Base-by-base conservation (phyloP, 2,797 vertebrate genomes). In the Myotis myotis region DNA sequence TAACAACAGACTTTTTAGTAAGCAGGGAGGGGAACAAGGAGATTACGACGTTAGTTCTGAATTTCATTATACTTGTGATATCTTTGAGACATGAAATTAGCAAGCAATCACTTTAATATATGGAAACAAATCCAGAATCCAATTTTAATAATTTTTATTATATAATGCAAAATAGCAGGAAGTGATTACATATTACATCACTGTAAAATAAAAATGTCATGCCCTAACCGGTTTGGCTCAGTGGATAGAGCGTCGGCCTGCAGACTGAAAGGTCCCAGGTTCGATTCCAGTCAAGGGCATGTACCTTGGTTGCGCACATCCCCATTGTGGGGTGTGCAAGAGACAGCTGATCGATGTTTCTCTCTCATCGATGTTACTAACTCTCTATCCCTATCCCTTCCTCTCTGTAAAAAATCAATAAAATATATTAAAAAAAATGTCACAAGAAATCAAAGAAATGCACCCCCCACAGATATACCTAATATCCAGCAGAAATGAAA, bases 151-250 rank as follows among this genome's bases (percentile, higher is more conserved):
- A 92, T n/a, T 71, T 79, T 76, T 57, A 89, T n/a, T n/a, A 19
- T 64, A 62, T 60, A 60, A 60, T 62, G 57, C 71, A 71, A 84
- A 89, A 89, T 36, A 72, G 30, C 71, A 85, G 55, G 23, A 64
- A 64, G 23, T 72, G 25, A 41, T 94, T 95, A 82, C 28, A 74
- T 38, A 90, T n/a, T 55, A 95, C 71, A 84, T 89, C 30, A 38
- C 11, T 79, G 10, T 84, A 79, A 84, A 95, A 95, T 36, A 71
- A 95, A 87, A 84, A 89, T 64, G 23, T 30, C 51, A 70, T 36
- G 36, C 36, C 36, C 36, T 36, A 36, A 36, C 36, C 36, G 36
- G 36, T 36, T 36, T 36, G 36, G 36, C 36, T 36, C 36, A 36
- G 36, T 36, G 36, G 36, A 36, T 36, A 36, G 36, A 36, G 36